Conservation (phyloP, 2,113 vertebrate species). For the Pterocles orientalis region DNA sequence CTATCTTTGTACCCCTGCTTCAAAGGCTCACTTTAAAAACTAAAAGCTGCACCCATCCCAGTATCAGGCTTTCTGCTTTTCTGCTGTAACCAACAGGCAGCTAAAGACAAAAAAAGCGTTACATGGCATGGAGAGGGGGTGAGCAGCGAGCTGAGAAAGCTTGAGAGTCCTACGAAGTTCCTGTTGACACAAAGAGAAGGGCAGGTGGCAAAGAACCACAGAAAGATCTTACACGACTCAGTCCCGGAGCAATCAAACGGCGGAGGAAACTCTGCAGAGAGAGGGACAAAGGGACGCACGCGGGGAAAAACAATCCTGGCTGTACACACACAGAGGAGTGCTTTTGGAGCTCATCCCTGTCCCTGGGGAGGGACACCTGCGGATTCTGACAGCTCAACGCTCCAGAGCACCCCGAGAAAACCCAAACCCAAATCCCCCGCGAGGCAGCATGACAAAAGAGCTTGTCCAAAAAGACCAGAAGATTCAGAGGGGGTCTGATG, state of each 20-base stretch:
- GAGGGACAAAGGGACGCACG: background rate
- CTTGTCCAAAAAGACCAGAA: background rate
- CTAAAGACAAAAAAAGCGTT: background rate
- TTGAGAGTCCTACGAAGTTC: background rate
- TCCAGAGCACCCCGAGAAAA: background rate
- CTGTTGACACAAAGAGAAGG: background rate
- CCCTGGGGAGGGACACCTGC: background rate
- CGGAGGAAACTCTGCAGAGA: background rate
- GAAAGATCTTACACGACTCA: background rate
- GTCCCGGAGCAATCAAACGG: background rate
- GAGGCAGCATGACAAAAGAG: background rate
- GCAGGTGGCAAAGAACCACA: background rate
- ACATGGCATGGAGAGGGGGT: background rate
- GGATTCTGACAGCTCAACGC: background rate
- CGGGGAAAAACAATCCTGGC: background rate
- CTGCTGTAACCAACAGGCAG: background rate
- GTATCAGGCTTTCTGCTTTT: background rate
- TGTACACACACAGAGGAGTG: background rate
- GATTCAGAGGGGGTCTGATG: background rate
- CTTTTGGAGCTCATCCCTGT: background rate
- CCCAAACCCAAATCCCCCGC: background rate
- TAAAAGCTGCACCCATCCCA: background rate
- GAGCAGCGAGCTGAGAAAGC: background rate
- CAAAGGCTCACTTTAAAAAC: background rate
- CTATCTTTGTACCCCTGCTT: background rate